Evolutionary conservation across 2,797 vertebrate species (phyloP).

Genomic region (Pitangus sulphuratus): DNA sequence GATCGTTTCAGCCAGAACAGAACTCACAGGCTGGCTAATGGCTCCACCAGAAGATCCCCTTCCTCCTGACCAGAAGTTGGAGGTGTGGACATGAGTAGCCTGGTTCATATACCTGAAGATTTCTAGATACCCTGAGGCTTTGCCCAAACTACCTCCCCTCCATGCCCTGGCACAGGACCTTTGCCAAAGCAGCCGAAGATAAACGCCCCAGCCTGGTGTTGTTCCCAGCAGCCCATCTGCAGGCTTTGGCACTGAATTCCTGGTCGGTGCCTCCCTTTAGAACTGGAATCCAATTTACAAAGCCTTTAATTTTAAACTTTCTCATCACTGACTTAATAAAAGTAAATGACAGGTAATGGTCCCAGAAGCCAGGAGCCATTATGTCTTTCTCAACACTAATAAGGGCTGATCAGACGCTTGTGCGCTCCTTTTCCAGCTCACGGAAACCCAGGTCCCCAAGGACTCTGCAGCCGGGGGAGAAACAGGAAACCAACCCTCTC

Average conservation of each 20-base stretch:
- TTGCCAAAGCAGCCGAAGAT: not conserved
- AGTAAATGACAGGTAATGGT: slow-evolving; percentile 73
- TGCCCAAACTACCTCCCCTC: not conserved
- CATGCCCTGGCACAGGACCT: not conserved
- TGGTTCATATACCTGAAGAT: not conserved
- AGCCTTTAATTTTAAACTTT: slow-evolving; percentile 71
- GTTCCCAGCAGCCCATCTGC: not conserved
- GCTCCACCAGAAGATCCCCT: not conserved
- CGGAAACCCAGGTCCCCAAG: slow-evolving; percentile 32
- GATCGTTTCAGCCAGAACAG: not conserved
- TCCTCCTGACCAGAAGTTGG: not conserved
- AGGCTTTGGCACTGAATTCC: not conserved
- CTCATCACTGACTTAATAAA: slow-evolving; percentile 66
- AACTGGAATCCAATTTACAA: slow-evolving; percentile 60
- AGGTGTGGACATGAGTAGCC: not conserved
- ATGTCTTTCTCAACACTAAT: slow-evolving; percentile 58
- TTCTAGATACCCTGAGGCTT: not conserved
- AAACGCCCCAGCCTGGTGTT: not conserved
- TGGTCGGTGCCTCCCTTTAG: slow-evolving; percentile 20
- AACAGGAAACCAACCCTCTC: not conserved
- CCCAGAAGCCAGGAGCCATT: slow-evolving; percentile 62
- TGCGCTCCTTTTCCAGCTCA: slow-evolving; percentile 12
- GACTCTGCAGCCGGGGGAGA: not conserved
- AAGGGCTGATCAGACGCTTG: slow-evolving; percentile 33
- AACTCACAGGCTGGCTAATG: not conserved